These are phyloP conservation scores for Synergus itoensis DNA, from an alignment of 2,888 invertebrate genomes.

Conservation along the genomic window DNA sequence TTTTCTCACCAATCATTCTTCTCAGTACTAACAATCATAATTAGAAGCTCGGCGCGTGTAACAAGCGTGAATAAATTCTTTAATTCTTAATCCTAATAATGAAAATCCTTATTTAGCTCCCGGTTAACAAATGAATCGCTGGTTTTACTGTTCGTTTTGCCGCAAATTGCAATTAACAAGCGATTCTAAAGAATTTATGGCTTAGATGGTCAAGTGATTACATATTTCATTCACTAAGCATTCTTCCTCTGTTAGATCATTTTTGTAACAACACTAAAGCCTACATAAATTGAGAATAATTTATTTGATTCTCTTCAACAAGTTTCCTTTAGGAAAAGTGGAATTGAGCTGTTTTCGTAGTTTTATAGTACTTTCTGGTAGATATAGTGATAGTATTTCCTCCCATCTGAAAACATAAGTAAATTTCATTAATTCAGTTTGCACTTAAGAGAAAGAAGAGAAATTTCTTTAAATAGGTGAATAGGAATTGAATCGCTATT, in stretches of 20 bases:
- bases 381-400: neutral
- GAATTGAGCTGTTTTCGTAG: neutral
- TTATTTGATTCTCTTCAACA: neutral
- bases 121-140: conserved; percentile 28
- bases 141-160: conserved; percentile 8
- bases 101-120: conserved; percentile 31
- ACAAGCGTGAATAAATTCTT: conserved; percentile 15
- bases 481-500: neutral
- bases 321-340: neutral
- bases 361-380: neutral
- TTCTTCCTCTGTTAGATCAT: conserved; percentile 27
- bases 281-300: neutral
- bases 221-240: conserved; percentile 19
- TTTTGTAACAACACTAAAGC: conserved; percentile 7
- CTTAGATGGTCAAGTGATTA: conserved; percentile 26
- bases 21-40: neutral
- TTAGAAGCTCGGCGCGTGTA: neutral
- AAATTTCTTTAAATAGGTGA: too few species aligned
- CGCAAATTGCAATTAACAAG: conserved; percentile 21
- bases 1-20: conserved; percentile 19
- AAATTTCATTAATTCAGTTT: too few species aligned
- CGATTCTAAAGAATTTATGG: conserved; percentile 24
- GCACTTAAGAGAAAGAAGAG: too few species aligned
- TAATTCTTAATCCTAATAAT: conserved; percentile 1
- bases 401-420: too few species aligned